Base-by-base conservation (phyloP, 2,888 invertebrate genomes). In the Thera britannica region DNA sequence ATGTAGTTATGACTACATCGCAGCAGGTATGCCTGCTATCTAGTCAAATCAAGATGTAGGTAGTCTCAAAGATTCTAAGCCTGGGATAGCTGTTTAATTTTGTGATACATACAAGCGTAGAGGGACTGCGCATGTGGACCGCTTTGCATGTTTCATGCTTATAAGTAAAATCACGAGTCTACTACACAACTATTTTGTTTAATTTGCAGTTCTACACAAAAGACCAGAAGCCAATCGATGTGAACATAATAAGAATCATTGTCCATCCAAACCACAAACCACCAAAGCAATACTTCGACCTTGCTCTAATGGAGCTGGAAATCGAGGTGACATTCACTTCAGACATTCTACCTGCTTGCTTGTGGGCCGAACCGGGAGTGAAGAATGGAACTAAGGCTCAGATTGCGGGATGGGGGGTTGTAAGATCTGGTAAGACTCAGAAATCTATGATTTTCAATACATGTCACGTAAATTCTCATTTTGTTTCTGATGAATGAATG, bases 361-460 rank as follows among this genome's bases (percentile, higher is more conserved):
- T 91, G 35, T 89, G 85, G 85, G 71, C 70, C 0, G 72, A 72
- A 78, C 74, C 0, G 74, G 62, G 48, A 63, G 51, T 0, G 72
- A 84, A 23, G 23, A 23, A 23, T 35, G 84, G 83, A 0, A 66
- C 38, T 0, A 68, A 81, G 41, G 87, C 83, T 3, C 80, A 74
- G 0, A 58, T 86, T 0, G 86, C 88, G 55, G 90, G 90, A 2
- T 90, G 90, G 90, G 89, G 90, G 0, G 83, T 84, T 3, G 76
- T 83, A 0, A 78, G 87, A 67, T 71, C 79, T 64, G 81, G 90
- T 89, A 75, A 34, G 8, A n/a, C 34, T 41, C 6, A 4, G 23
- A 23, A 23, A 23, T 23, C 23, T 23, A 23, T 23, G 23, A 1
- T 23, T 23, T 23, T 23, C 23, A 23, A 23, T 23, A 23, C 23